Conservation (phyloP, 2,888 invertebrate species). For the Acheta domesticus region DNA sequence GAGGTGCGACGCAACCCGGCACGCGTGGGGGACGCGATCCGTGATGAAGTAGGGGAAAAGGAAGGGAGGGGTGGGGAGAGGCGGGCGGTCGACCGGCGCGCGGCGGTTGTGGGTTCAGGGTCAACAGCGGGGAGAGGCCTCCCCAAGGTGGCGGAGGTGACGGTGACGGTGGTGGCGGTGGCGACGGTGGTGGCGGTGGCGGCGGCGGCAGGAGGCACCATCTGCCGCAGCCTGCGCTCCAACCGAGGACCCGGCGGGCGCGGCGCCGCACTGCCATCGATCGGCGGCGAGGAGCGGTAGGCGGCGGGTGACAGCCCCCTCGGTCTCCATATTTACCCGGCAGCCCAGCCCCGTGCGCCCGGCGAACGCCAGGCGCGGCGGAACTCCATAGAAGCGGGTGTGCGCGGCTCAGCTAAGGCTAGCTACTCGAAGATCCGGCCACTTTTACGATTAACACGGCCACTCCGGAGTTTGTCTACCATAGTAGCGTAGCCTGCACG, state of each 20-base stretch:
- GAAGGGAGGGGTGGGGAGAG: conserved; percentile 40
- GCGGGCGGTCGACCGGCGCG: conserved; percentile 44
- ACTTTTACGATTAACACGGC: too few relatives aligned
- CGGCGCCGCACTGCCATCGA: conserved; percentile 20
- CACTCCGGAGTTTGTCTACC: too few relatives aligned
- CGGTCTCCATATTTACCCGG: too few relatives aligned
- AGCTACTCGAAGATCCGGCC: too few relatives aligned
- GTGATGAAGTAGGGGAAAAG: conserved; percentile 26
- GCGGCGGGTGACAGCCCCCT: background rate
- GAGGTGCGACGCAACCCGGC: conserved; percentile 41
- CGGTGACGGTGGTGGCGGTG: background rate
- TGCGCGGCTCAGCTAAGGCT: too few relatives aligned
- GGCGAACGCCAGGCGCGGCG: too few relatives aligned
- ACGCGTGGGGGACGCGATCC: conserved; percentile 42
- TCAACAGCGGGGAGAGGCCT: background rate
- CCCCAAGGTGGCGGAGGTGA: background rate
- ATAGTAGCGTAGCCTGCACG: too few relatives aligned
- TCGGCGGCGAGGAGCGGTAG: background rate
- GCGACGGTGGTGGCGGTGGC: too few relatives aligned
- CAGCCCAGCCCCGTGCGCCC: too few relatives aligned
- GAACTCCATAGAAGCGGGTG: too few relatives aligned
- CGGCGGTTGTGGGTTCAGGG: conserved; percentile 44
- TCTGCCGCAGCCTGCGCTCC: conserved; percentile 19
- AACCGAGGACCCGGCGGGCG: background rate
- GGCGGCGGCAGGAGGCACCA: background rate